Percentiles rank a stretch among this genome's conserved stretches.
These are phyloP conservation scores for Apogon talboti DNA, from an alignment of 2,797 vertebrate species.

Conservation along the genomic window DNA sequence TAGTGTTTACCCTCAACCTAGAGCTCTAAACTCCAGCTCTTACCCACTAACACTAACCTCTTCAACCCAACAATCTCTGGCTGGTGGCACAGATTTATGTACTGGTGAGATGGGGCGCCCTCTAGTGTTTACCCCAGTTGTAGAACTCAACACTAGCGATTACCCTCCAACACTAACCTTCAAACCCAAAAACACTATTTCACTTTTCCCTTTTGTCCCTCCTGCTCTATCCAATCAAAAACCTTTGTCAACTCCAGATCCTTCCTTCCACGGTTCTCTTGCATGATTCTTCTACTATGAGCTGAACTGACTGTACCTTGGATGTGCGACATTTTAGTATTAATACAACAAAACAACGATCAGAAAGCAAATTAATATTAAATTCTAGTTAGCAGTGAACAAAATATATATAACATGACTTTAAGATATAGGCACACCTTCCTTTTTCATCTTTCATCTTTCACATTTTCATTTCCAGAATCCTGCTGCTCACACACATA, in stretches of 20 bases:
- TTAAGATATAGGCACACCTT: not conserved
- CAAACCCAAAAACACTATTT: slow-evolving; percentile 43
- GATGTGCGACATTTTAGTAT: not conserved
- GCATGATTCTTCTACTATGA: slow-evolving; percentile 35
- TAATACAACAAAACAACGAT: not conserved
- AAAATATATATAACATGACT: not conserved
- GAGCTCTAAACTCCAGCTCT: slow-evolving; percentile 60
- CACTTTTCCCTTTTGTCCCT: slow-evolving; percentile 64
- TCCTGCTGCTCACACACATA: not conserved
- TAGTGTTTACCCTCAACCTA: slow-evolving; percentile 81
- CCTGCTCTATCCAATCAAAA: slow-evolving; percentile 46
- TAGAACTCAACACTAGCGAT: slow-evolving; percentile 41
- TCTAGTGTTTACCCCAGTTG: slow-evolving; percentile 84
- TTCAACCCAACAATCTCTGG: slow-evolving; percentile 62
- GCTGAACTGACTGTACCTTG: slow-evolving; percentile 17
- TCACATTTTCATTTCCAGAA: slow-evolving; percentile 14
- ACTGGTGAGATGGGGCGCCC: slow-evolving; percentile 91
- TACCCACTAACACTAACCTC: slow-evolving; percentile 81
- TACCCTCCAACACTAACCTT: slow-evolving; percentile 83
- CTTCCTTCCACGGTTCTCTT: slow-evolving; percentile 21
- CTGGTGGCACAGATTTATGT: slow-evolving; percentile 89
- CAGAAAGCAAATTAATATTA: not conserved
- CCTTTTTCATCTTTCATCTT: slow-evolving; percentile 1
- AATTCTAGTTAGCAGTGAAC: not conserved
- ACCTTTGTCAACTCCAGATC: slow-evolving; percentile 18